Conservation (phyloP, 2,888 invertebrate genomes). For the Saturnia japonica region DNA sequence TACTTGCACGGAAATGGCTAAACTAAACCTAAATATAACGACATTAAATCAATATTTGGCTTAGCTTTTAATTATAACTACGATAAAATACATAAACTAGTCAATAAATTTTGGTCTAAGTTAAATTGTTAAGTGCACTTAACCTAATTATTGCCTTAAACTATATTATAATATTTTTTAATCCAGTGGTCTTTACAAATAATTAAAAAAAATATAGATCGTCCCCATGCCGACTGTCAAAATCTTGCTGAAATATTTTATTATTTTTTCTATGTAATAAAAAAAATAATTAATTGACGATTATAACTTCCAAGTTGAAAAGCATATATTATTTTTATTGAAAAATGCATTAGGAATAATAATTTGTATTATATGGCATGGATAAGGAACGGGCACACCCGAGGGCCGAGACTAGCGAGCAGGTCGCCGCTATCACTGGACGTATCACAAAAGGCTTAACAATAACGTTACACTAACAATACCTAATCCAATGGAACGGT, state of each 20-base stretch:
- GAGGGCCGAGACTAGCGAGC: slow-evolving; percentile 24
- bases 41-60: slow-evolving; percentile 81
- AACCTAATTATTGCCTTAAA: slow-evolving; percentile 77
- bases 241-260: slow-evolving; percentile 28
- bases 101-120: slow-evolving; percentile 79
- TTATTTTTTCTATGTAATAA: slow-evolving; percentile 20
- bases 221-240: slow-evolving; percentile 47
- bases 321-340: not conserved
- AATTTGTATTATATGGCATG: slow-evolving; percentile 34
- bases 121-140: slow-evolving; percentile 78
- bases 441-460: slow-evolving; percentile 78
- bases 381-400: slow-evolving; percentile 33
- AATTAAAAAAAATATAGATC: slow-evolving; percentile 33
- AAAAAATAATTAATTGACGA: not conserved
- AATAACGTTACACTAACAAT: slow-evolving; percentile 71
- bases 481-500: slow-evolving; percentile 80
- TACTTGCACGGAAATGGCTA: slow-evolving; percentile 74
- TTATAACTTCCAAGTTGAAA: not conserved
- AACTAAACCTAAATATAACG: slow-evolving; percentile 67
- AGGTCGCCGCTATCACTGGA: slow-evolving; percentile 64
- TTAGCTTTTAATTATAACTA: slow-evolving; percentile 79
- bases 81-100: slow-evolving; percentile 76
- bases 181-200: slow-evolving; percentile 61
- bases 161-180: slow-evolving; percentile 61
- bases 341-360: slow-evolving; percentile 3